Conservation (phyloP, 2,888 invertebrate species). For the Nomada fucata region DNA sequence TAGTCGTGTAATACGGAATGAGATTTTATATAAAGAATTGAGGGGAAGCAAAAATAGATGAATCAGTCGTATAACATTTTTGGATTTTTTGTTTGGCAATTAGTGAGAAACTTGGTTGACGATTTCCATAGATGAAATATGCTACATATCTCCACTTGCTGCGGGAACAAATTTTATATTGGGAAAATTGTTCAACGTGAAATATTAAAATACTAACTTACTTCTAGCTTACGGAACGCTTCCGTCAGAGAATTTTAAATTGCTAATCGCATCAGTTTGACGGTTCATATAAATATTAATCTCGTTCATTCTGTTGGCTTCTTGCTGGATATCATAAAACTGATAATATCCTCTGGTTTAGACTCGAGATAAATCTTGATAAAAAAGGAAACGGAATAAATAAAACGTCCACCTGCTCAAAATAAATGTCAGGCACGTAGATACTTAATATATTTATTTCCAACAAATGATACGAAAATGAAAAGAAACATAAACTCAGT, state of each 20-base stretch:
- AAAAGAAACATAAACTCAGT: too few relatives aligned
- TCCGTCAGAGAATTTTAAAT: background rate
- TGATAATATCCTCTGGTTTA: background rate
- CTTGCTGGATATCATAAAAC: too few relatives aligned
- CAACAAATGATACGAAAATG: too few relatives aligned
- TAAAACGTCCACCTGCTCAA: background rate
- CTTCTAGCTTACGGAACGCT: background rate
- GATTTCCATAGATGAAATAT: background rate
- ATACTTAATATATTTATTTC: too few relatives aligned
- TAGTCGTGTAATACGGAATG: too few relatives aligned
- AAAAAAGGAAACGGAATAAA: background rate
- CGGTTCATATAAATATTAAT: background rate
- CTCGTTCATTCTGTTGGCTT: background rate
- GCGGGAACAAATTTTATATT: too few relatives aligned
- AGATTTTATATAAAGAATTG: too few relatives aligned
- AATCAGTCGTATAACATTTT: background rate
- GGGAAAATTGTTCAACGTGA: too few relatives aligned
- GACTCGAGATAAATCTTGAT: background rate
- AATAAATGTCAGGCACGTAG: too few relatives aligned
- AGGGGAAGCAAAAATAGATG: background rate
- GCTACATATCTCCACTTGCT: background rate
- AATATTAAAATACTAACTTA: background rate
- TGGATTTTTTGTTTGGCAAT: background rate
- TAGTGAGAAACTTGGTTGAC: background rate
- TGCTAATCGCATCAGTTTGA: background rate